Conservation (phyloP, 2,113 vertebrate genomes). For the Odobenus rosmarus region DNA sequence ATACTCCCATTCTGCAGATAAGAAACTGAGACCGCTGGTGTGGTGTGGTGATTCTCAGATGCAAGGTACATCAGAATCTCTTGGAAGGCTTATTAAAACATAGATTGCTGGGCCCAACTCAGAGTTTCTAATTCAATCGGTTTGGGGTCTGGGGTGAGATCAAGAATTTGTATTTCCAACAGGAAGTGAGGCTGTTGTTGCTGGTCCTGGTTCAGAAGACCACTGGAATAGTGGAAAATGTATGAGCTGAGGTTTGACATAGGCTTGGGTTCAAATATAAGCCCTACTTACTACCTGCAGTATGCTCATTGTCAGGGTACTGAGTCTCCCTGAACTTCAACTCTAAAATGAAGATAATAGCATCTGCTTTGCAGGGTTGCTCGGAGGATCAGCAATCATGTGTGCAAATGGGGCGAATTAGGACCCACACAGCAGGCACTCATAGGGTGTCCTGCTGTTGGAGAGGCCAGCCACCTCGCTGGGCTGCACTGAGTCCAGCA, state of each 20-base stretch:
- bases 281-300: not conserved
- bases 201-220: not conserved
- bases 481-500: fast-evolving
- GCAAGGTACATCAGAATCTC: not conserved
- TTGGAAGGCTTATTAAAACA: not conserved
- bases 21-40: not conserved
- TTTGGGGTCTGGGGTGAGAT: not conserved
- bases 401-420: not conserved
- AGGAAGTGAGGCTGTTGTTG: not conserved
- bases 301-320: not conserved
- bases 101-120: not conserved
- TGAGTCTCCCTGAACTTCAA: not conserved
- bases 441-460: not conserved
- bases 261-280: not conserved
- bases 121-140: not conserved
- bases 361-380: not conserved
- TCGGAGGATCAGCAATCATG: not conserved
- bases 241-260: not conserved
- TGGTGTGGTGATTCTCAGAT: not conserved
- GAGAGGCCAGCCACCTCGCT: not conserved
- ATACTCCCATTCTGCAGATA: not conserved
- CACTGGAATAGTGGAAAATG: too few species aligned
- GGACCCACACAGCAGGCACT: too few species aligned
- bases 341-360: not conserved
- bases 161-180: not conserved